These are phyloP conservation scores for Saxicola maurus DNA, from an alignment of 2,797 vertebrate species.

Conservation along the genomic window DNA sequence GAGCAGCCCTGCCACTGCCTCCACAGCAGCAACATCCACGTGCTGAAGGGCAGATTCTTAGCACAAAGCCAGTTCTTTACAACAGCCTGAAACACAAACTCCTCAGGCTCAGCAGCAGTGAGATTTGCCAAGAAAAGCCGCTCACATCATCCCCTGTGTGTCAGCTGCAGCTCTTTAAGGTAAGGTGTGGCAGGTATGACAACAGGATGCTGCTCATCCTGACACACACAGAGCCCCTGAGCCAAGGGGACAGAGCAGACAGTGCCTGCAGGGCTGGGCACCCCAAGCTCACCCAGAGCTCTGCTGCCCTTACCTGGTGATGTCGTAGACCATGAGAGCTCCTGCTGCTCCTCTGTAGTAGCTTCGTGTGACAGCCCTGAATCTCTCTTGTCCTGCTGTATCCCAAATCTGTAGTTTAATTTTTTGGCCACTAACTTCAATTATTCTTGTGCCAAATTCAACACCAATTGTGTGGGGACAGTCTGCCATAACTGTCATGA, in stretches of 20 bases:
- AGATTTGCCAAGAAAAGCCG: neutral
- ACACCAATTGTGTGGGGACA: slow-evolving; percentile 99
- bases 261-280: accelerated
- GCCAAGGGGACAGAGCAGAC: neutral
- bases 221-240: neutral
- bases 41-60: neutral
- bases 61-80: neutral
- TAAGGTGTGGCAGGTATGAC: neutral
- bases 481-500: slow-evolving; percentile 92
- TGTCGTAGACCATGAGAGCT: slow-evolving; percentile 98
- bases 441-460: slow-evolving; percentile 98
- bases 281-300: accelerated
- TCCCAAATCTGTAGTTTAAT: slow-evolving; percentile 99
- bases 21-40: accelerated
- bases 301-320: slow-evolving; percentile 85
- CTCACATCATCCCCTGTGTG: neutral
- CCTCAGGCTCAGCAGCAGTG: neutral
- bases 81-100: neutral
- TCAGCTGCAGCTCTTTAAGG: neutral
- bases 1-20: neutral
- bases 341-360: slow-evolving; percentile 98
- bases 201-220: neutral
- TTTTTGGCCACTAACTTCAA: slow-evolving; percentile 99
- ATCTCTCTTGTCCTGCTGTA: slow-evolving; percentile 97
- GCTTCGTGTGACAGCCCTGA: slow-evolving; percentile 96